Percentiles rank a stretch among this genome's conserved stretches.
Conservation (phyloP, 2,888 invertebrate genomes). For the Lasiommata megera region DNA sequence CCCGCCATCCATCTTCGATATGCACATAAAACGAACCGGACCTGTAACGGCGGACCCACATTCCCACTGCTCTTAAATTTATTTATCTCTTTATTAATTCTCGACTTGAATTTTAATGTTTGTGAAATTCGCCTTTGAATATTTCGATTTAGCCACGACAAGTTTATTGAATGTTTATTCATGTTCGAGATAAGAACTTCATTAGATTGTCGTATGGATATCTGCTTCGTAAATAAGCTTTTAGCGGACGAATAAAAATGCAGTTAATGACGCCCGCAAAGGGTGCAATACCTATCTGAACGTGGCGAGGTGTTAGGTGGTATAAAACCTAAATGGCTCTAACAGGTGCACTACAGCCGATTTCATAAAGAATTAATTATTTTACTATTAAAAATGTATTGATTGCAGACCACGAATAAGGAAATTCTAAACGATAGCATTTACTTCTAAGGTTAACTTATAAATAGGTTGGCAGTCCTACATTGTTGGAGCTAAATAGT, state of each 20-base stretch:
- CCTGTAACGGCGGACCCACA: slow-evolving; percentile 77
- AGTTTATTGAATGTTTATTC: slow-evolving; percentile 34
- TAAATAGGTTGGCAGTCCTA: neutral
- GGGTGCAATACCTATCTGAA: slow-evolving; percentile 7
- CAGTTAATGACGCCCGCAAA: slow-evolving; percentile 11
- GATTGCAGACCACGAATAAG: neutral
- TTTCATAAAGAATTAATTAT: neutral
- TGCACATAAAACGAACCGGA: slow-evolving; percentile 80
- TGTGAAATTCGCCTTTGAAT: slow-evolving; percentile 40
- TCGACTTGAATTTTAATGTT: slow-evolving; percentile 72
- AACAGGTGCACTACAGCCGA: slow-evolving; percentile 1
- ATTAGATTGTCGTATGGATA: slow-evolving; percentile 30
- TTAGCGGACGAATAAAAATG: slow-evolving; percentile 36
- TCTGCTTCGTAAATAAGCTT: slow-evolving; percentile 21
- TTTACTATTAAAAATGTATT: neutral
- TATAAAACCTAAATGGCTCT: slow-evolving; percentile 14
- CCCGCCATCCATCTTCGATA: slow-evolving; percentile 78
- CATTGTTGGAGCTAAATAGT: neutral
- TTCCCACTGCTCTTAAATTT: slow-evolving; percentile 78
- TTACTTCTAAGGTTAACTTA: neutral
- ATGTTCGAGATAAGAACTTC: slow-evolving; percentile 31
- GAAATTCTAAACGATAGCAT: neutral
- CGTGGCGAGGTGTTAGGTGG: slow-evolving; percentile 14
- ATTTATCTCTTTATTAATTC: slow-evolving; percentile 81
- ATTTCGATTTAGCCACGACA: slow-evolving; percentile 32